These are phyloP conservation scores for Andricus quercusramuli DNA, from an alignment of 2,888 invertebrate genomes.

Conservation along the genomic window DNA sequence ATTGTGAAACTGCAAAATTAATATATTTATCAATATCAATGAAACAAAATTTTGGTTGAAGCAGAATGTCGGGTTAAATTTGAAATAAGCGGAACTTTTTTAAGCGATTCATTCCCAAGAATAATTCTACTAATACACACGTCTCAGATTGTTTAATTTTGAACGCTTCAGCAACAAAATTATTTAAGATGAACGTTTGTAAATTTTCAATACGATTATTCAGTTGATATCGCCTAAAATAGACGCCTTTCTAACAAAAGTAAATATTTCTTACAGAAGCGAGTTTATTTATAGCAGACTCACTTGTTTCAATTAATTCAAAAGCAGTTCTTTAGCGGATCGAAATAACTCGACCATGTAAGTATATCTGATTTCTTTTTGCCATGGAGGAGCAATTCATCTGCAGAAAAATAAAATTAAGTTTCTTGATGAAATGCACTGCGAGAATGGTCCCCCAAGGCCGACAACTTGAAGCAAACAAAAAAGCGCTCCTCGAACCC, in stretches of 20 bases:
- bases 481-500: conserved; percentile 41
- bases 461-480: conserved; percentile 34
- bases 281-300: background rate
- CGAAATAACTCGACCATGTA: conserved; percentile 3
- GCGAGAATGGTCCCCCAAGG: conserved; percentile 29
- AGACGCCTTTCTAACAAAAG: background rate
- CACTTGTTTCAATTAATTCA: conserved; percentile 1
- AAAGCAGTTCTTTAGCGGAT: background rate
- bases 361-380: background rate
- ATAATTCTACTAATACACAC: no score
- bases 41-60: no score
- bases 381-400: background rate
- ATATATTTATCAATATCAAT: no score
- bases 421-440: conserved; percentile 25
- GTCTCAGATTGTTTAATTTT: background rate
- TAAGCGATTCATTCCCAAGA: no score
- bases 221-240: background rate
- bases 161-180: background rate
- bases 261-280: background rate
- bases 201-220: no score
- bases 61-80: no score
- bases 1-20: no score
- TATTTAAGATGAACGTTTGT: no score
- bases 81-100: no score
- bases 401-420: background rate